A percentile compares a stretch with the other conserved stretches of the same genome.
phyloP scores from a whole-genome alignment of 2,113 vertebrate genomes.

The Probosciger aterrimus region DNA sequence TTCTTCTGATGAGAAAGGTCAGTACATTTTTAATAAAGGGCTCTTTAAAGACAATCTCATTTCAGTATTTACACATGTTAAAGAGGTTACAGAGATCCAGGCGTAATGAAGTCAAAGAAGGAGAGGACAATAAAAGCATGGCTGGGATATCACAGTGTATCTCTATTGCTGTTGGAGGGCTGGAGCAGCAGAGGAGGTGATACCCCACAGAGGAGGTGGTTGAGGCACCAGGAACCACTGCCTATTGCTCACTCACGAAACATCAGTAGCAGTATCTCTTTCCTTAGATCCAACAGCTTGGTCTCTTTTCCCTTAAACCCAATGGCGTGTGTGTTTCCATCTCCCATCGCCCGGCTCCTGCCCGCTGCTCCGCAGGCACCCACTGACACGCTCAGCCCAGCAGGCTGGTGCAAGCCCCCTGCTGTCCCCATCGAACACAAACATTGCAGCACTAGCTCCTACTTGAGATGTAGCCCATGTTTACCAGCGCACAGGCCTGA shows the following conservation, averaged over 20 bases:
- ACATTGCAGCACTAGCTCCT: no score
- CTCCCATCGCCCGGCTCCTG: no score
- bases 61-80: slow-evolving; percentile 14
- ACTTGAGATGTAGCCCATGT: no score
- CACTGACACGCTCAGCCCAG: no score
- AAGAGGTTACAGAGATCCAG: slow-evolving; percentile 21
- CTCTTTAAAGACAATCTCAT: slow-evolving; percentile 34
- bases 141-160: not conserved
- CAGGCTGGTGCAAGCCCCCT: not conserved
- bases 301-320: no score
- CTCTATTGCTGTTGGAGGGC: not conserved
- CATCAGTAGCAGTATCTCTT: not conserved
- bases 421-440: no score
- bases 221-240: not conserved
- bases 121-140: not conserved
- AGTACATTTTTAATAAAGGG: slow-evolving; percentile 41
- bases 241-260: rapidly evolving
- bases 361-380: no score
- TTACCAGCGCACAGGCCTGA: not conserved
- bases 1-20: slow-evolving; percentile 8
- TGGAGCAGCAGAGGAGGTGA: not conserved
- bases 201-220: not conserved
- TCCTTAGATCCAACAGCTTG: not conserved
- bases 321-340: no score
- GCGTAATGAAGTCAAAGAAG: not conserved